Evolutionary conservation across 1,140 invertebrate genomes (phyloP).

Genomic region (Drosophila parvula): DNA sequence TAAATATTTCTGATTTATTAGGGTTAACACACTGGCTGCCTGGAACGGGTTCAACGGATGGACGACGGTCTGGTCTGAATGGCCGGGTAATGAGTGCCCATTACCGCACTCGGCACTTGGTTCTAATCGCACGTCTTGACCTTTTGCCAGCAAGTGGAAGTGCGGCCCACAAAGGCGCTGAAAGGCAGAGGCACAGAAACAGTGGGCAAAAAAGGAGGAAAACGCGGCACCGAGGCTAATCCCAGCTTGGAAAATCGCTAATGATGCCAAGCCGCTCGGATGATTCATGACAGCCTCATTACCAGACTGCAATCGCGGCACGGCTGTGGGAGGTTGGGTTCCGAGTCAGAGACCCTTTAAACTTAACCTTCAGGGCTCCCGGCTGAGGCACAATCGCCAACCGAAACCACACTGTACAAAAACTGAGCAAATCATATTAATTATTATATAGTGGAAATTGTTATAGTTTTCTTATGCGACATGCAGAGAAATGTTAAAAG

Average conservation of each 20-base stretch:
- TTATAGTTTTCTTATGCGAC: neutral
- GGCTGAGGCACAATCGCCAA: slow-evolving; percentile 9
- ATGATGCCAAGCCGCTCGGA: slow-evolving; percentile 46
- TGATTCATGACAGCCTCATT: slow-evolving; percentile 52
- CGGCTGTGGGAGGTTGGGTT: slow-evolving; percentile 16
- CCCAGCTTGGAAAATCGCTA: slow-evolving; percentile 41
- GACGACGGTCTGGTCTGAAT: neutral
- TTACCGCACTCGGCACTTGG: slow-evolving; percentile 12
- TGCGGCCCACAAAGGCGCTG: slow-evolving; percentile 14
- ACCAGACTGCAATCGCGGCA: slow-evolving; percentile 17
- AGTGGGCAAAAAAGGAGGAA: neutral
- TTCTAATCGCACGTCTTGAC: slow-evolving; percentile 29
- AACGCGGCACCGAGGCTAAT: slow-evolving; percentile 41
- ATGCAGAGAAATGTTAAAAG: no score
- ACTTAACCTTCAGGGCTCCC: slow-evolving; percentile 67
- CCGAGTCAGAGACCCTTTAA: slow-evolving; percentile 64
- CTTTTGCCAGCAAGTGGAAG: slow-evolving; percentile 26
- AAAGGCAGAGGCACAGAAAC: slow-evolving; percentile 5
- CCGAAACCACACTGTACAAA: neutral
- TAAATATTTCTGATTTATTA: slow-evolving; percentile 40
- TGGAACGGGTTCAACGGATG: slow-evolving; percentile 16
- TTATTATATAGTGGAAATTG: neutral
- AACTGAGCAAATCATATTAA: neutral
- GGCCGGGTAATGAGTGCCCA: slow-evolving; percentile 23
- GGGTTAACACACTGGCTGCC: slow-evolving; percentile 23